Conservation (phyloP, 1,140 invertebrate genomes). For the Neodiprion lecontei region DNA sequence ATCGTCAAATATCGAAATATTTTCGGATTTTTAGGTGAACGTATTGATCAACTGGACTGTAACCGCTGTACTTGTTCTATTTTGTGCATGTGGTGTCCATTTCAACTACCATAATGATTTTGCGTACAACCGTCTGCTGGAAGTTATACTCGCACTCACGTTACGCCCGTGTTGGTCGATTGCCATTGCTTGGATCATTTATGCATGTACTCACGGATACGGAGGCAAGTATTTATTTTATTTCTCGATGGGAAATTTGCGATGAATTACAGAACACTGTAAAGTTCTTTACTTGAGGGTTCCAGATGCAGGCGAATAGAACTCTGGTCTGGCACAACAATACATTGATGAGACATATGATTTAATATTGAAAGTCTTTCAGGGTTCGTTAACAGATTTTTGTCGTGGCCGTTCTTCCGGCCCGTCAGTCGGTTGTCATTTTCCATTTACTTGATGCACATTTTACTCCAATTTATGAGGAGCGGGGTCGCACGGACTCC, state of each 20-base stretch:
- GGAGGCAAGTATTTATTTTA: constrained; percentile 18
- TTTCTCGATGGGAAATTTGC: too few species aligned
- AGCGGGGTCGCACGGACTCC: constrained; percentile 10
- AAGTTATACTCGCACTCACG: constrained; percentile 47
- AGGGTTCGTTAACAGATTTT: constrained; percentile 63
- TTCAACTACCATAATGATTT: not conserved
- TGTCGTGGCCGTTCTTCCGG: constrained; percentile 63
- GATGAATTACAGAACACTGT: too few species aligned
- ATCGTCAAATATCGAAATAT: not conserved
- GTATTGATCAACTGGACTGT: not conserved
- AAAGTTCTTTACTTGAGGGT: too few species aligned
- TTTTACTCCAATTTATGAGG: constrained; percentile 27
- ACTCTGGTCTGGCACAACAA: too few species aligned
- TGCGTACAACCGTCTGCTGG: constrained; percentile 26
- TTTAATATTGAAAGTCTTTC: constrained; percentile 14
- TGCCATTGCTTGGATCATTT: constrained; percentile 60
- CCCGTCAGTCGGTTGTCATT: constrained; percentile 67
- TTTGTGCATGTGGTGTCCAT: not conserved
- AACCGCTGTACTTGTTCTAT: not conserved
- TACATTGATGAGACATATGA: not conserved
- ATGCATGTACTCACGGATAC: constrained; percentile 51
- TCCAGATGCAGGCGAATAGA: too few species aligned
- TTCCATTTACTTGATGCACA: constrained; percentile 65
- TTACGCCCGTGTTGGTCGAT: constrained; percentile 53
- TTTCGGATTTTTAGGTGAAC: not conserved